Conservation (phyloP, 2,797 vertebrate species). For the Oceanodroma leucorhoa region DNA sequence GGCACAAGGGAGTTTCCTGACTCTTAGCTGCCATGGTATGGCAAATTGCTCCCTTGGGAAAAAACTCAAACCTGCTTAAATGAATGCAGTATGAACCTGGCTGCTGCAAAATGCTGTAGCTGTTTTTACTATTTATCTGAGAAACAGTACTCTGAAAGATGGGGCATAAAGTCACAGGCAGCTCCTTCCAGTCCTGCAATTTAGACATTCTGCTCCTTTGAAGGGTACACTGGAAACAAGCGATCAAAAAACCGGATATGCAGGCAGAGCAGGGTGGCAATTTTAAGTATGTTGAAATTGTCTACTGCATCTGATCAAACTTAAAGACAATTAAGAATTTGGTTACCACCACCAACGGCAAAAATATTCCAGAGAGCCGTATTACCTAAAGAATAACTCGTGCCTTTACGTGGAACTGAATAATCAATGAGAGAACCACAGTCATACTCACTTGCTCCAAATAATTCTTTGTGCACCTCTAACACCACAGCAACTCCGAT, state of each 20-base stretch:
- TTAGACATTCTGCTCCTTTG: background rate
- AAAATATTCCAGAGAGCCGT: background rate
- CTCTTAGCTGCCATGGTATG: background rate
- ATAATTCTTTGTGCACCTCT: slow-evolving; percentile 91
- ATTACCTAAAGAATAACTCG: background rate
- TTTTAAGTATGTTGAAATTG: background rate
- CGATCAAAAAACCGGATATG: background rate
- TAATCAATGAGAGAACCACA: accelerated
- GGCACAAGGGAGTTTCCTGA: background rate
- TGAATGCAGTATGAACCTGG: background rate
- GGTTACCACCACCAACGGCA: background rate
- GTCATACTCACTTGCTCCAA: slow-evolving; percentile 82
- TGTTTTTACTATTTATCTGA: background rate
- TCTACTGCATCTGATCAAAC: background rate
- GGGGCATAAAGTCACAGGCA: background rate
- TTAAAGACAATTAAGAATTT: background rate
- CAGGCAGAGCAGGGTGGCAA: background rate
- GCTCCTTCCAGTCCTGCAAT: background rate
- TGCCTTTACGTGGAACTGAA: accelerated
- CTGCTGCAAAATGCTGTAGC: background rate
- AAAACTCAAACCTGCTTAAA: background rate
- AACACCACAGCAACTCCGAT: slow-evolving; percentile 93
- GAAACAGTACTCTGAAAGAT: background rate
- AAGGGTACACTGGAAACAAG: background rate
- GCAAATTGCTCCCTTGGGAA: background rate